These are phyloP conservation scores for Sebastes matsubarae DNA, from an alignment of 2,797 vertebrate genomes.

Conservation along the genomic window DNA sequence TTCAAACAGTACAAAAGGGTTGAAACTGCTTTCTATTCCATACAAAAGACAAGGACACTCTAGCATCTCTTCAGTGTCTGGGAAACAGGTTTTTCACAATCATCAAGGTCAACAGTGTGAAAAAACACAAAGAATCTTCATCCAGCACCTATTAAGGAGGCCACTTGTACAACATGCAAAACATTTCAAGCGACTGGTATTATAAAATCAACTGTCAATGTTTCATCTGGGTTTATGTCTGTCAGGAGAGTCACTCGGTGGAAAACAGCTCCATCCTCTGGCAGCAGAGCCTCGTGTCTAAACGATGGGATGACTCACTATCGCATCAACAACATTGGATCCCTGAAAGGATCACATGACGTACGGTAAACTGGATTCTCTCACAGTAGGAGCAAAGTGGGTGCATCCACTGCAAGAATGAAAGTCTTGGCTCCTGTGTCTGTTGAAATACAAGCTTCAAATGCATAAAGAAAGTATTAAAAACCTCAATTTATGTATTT, in stretches of 20 bases:
- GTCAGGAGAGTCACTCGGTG: neutral
- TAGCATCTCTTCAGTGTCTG: neutral
- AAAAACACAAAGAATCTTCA: neutral
- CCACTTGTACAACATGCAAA: neutral
- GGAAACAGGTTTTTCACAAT: neutral
- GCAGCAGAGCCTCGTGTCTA: neutral
- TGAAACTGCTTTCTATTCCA: neutral
- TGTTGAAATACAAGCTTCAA: neutral
- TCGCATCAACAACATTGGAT: neutral
- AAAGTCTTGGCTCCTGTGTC: neutral
- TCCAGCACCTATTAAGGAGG: neutral
- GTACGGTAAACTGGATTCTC: neutral
- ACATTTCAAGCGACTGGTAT: neutral
- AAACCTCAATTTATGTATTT: neutral
- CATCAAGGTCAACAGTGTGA: neutral
- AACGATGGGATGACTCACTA: neutral
- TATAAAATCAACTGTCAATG: too few species aligned
- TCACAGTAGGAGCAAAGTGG: neutral
- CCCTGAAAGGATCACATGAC: neutral
- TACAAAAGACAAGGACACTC: neutral
- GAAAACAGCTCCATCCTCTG: constrained; percentile 44
- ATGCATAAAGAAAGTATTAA: neutral
- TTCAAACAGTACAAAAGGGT: neutral
- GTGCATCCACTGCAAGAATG: neutral
- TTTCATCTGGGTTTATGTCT: neutral